phyloP scores from a whole-genome alignment of 2,888 invertebrate species.

The Plebejus melissa region DNA sequence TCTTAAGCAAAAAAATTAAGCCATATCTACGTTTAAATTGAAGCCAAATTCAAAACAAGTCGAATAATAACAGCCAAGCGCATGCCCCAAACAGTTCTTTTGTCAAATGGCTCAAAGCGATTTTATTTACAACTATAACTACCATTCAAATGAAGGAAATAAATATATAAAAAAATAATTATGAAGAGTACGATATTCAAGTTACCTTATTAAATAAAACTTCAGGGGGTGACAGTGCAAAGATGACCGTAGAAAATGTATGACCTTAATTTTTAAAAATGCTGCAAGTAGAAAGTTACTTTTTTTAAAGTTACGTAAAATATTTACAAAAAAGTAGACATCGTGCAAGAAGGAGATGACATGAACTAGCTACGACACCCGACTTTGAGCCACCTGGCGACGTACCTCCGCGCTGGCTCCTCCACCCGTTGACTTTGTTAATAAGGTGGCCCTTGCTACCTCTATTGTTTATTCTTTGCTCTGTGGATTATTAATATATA shows the following conservation, averaged over 20 bases:
- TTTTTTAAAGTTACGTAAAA: not conserved
- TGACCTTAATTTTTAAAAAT: not conserved
- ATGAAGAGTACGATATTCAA: not conserved
- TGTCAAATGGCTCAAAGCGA: slow-evolving; percentile 34
- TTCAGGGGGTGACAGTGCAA: not conserved
- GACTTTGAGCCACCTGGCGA: slow-evolving; percentile 36
- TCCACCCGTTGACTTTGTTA: slow-evolving; percentile 72
- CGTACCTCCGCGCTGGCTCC: slow-evolving; percentile 76
- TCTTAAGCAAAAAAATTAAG: no score
- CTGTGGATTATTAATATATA: slow-evolving; percentile 59
- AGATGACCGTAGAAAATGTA: not conserved
- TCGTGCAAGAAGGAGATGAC: slow-evolving; percentile 17
- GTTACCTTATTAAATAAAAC: not conserved
- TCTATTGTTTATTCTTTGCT: slow-evolving; percentile 74
- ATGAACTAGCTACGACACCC: slow-evolving; percentile 23
- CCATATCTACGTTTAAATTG: slow-evolving; percentile 29
- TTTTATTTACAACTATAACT: not conserved
- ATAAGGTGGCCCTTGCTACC: slow-evolving; percentile 67
- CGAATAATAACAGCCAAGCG: slow-evolving; percentile 35
- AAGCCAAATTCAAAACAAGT: slow-evolving; percentile 29
- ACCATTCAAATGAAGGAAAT: not conserved
- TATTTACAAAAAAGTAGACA: slow-evolving; percentile 6
- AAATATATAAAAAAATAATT: not conserved
- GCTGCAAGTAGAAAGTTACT: not conserved
- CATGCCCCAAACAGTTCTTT: slow-evolving; percentile 36